Percentiles rank a stretch among this genome's conserved stretches.
phyloP scores from a whole-genome alignment of 2,888 invertebrate species.

The Mimumesa dahlbomi region DNA sequence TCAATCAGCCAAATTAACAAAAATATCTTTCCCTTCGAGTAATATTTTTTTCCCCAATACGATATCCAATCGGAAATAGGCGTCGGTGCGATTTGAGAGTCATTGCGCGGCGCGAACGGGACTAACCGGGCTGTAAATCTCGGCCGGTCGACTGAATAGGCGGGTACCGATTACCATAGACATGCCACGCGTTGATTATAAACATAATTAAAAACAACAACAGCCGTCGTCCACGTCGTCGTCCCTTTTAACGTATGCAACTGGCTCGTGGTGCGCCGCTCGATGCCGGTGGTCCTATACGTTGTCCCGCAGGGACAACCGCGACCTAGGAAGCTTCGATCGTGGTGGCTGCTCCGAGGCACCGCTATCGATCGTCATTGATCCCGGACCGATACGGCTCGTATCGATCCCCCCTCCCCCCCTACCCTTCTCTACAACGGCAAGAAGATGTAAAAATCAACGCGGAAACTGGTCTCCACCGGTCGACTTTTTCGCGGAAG shows the following conservation, averaged over 20 bases:
- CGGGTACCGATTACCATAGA: constrained; percentile 76
- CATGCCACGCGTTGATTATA: constrained; percentile 79
- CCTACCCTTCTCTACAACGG: constrained; percentile 5
- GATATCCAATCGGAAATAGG: neutral
- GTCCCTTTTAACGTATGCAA: constrained; percentile 74
- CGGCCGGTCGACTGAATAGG: constrained; percentile 60
- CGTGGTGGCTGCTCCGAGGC: constrained; percentile 45
- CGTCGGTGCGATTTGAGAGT: constrained; percentile 52
- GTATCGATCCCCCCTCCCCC: constrained; percentile 24
- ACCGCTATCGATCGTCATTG: constrained; percentile 59
- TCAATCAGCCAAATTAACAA: no score
- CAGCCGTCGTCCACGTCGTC: constrained; percentile 61
- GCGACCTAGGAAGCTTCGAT: constrained; percentile 61
- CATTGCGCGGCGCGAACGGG: constrained; percentile 52
- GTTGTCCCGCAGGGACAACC: constrained; percentile 60
- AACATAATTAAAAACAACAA: constrained; percentile 80
- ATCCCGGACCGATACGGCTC: constrained; percentile 49
- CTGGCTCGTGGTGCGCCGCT: constrained; percentile 68
- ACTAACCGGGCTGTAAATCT: constrained; percentile 66
- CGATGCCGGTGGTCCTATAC: constrained; percentile 79
- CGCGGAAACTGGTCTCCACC: constrained; percentile 34
- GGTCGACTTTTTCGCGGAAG: constrained; percentile 47
- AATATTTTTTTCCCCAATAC: no score
- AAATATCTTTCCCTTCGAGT: no score
- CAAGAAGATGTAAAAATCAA: constrained; percentile 55